A percentile compares a stretch with the other conserved stretches of the same genome.
phyloP scores from a whole-genome alignment of 2,888 invertebrate species.

The Caenorhabditis angaria region DNA sequence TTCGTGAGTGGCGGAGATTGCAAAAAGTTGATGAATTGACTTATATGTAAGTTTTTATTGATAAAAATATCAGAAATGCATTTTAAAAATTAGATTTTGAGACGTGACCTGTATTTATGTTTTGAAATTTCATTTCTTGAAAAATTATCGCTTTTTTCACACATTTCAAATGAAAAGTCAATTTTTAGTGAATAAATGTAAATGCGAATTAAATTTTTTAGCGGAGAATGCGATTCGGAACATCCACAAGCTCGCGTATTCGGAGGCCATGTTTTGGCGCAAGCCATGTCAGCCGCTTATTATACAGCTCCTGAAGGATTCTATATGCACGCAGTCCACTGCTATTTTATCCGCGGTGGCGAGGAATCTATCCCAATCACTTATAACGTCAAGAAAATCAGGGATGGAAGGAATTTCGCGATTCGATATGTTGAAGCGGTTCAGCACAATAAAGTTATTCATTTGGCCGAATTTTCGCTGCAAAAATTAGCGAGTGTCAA shows the following conservation, averaged over 20 bases:
- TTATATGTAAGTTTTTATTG: slow-evolving; percentile 45
- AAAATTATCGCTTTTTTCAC: background rate
- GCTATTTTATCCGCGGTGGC: slow-evolving; percentile 62
- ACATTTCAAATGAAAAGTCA: background rate
- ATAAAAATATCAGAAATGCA: background rate
- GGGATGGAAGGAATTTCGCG: slow-evolving; percentile 63
- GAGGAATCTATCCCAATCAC: slow-evolving; percentile 57
- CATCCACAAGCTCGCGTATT: slow-evolving; percentile 60
- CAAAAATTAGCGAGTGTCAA: slow-evolving; percentile 53
- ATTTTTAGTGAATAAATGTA: too few species aligned
- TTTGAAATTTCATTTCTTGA: background rate
- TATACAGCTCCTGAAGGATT: slow-evolving; percentile 61
- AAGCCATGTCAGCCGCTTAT: slow-evolving; percentile 62
- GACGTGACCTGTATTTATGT: background rate
- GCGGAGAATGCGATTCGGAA: slow-evolving; percentile 58
- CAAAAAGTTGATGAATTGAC: slow-evolving; percentile 54
- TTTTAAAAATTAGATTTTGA: too few species aligned
- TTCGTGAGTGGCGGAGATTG: slow-evolving; percentile 54
- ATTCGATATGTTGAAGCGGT: slow-evolving; percentile 63
- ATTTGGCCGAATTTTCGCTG: slow-evolving; percentile 61
- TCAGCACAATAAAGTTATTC: slow-evolving; percentile 60
- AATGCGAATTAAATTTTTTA: slow-evolving; percentile 22
- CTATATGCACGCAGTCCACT: slow-evolving; percentile 62
- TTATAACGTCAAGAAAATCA: slow-evolving; percentile 58
- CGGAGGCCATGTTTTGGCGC: slow-evolving; percentile 58